Base-by-base conservation (phyloP, 2,888 invertebrate genomes). In the Athalia cordata region DNA sequence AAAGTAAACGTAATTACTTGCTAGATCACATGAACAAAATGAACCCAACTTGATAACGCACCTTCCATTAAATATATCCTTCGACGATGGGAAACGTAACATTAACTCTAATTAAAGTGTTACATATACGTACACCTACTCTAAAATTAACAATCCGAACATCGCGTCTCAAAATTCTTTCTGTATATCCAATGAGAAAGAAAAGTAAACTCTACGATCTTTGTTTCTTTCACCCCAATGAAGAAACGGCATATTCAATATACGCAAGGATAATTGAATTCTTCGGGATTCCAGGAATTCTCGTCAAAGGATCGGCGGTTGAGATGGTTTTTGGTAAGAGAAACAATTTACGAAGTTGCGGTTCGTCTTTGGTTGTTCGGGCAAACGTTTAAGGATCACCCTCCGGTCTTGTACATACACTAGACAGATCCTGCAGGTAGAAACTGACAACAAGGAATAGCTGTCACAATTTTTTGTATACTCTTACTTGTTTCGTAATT, bases 1-100 rank as follows among this genome's bases (percentile, higher is more conserved):
- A 55, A 57, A 57, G 70, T n/a, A 55, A 70, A 70, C 29, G 15
- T 70, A 70, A 70, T 70, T 70, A 70, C 70, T 70, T n/a, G 55
- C 29, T 43, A 43, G 57, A 70, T 70, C 43, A 57, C 55, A 45
- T 9, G 70, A 45, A 57, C 29, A 13, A 9, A 67, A 67, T 15
- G 55, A 52, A 68, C 15, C 13, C 7, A 15, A 45, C 11, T 43
- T 57, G 57, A 57, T n/a, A 45, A 45, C 9, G 7, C n/a, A 13
- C 9, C 5, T 29, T 6, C 15, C 6, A n/a, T 57, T 47, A 43
- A 7, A 45, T 3, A 65, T 1, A 43, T 45, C 6, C 3, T n/a
- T 13, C 57, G 62, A 62, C 5, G 8, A 8, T 13, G 8, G 13
- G 8, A 5, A 62, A 0, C 29, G 62, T 13, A n/a, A 55, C 4